These are phyloP conservation scores for Diloba caeruleocephala DNA, from an alignment of 2,888 invertebrate species.

Conservation along the genomic window DNA sequence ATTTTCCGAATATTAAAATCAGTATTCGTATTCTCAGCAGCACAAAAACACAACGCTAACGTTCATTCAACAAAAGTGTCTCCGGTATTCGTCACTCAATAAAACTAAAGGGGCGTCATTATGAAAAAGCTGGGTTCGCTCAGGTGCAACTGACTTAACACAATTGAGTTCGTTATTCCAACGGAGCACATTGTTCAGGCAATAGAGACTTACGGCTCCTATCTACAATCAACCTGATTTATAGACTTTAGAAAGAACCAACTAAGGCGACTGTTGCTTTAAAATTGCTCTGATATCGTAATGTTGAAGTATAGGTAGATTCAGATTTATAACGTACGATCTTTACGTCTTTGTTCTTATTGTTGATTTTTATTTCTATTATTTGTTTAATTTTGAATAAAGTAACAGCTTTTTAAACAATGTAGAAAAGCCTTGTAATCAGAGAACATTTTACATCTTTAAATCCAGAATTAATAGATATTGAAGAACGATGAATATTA, in stretches of 20 bases:
- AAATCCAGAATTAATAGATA: constrained; percentile 4
- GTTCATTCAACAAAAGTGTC: constrained; percentile 6
- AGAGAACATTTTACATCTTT: not conserved
- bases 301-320: constrained; percentile 26
- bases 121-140: constrained; percentile 52
- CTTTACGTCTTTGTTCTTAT: too few species aligned
- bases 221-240: constrained; percentile 72
- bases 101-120: constrained; percentile 49
- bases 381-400: too few species aligned
- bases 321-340: too few species aligned
- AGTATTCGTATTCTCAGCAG: too few species aligned
- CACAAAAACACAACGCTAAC: constrained; percentile 3
- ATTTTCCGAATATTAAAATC: too few species aligned
- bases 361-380: too few species aligned
- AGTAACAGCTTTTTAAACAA: too few species aligned
- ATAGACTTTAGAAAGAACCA: constrained; percentile 67
- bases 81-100: constrained; percentile 36
- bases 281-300: constrained; percentile 39
- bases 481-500: constrained; percentile 14
- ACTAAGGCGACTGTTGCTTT: constrained; percentile 43
- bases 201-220: constrained; percentile 64
- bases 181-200: constrained; percentile 70
- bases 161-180: constrained; percentile 80
- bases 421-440: not conserved
- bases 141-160: constrained; percentile 72